These are phyloP conservation scores for Monopterus albus DNA, from an alignment of 2,113 vertebrate genomes.

Conservation along the genomic window DNA sequence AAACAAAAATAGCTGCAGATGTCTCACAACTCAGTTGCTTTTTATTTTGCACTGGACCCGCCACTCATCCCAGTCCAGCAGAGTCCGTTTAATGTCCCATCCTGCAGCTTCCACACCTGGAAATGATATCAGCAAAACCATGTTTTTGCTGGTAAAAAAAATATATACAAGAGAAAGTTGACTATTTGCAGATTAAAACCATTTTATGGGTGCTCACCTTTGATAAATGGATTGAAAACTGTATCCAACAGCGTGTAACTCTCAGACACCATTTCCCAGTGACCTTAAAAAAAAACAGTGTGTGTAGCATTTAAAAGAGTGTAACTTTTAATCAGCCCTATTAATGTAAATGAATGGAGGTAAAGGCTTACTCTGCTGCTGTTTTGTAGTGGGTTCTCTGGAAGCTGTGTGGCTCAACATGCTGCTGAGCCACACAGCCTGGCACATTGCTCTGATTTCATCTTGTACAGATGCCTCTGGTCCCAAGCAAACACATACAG, in stretches of 20 bases:
- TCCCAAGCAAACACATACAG: conserved; percentile 82
- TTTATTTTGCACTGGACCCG: conserved; percentile 84
- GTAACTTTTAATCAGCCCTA: background rate
- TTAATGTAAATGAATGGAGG: background rate
- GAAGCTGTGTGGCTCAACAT: conserved; percentile 46
- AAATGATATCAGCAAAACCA: conserved; percentile 11
- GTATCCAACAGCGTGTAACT: conserved; percentile 80
- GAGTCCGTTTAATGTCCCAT: conserved; percentile 85
- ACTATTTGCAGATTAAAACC: background rate
- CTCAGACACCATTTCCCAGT: conserved; percentile 80
- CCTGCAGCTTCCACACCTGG: conserved; percentile 81
- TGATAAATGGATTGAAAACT: conserved; percentile 82
- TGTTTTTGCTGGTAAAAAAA: background rate
- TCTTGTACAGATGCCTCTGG: conserved; percentile 72
- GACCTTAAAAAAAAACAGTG: conserved; percentile 46
- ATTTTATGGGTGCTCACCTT: conserved; percentile 73
- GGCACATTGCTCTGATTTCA: conserved; percentile 83
- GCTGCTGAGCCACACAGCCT: conserved; percentile 76
- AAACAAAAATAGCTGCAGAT: background rate
- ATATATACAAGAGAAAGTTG: background rate
- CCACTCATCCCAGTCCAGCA: conserved; percentile 90
- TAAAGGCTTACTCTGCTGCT: conserved; percentile 52
- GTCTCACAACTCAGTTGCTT: conserved; percentile 53
- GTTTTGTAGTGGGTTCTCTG: conserved; percentile 16
- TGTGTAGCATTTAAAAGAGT: background rate